Conservation (phyloP, 2,888 invertebrate genomes). For the Nemurella pictetii region DNA sequence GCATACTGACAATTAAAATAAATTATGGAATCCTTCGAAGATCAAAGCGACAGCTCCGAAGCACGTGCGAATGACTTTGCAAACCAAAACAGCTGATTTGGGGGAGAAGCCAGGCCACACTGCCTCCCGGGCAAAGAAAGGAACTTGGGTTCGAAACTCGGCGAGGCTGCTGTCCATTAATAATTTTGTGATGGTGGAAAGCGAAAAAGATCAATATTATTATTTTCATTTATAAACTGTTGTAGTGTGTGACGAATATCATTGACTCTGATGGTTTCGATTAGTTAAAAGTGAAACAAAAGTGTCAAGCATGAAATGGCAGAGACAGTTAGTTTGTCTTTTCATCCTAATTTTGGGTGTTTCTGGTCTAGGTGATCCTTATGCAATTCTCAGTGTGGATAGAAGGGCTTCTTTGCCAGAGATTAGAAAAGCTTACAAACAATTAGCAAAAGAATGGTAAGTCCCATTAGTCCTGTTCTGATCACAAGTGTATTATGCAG, state of each 20-base stretch:
- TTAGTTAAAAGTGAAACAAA: not conserved
- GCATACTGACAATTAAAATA: not conserved
- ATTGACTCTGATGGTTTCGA: not conserved
- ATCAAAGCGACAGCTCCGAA: too few relatives aligned
- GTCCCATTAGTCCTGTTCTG: conserved; percentile 43
- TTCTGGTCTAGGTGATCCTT: conserved; percentile 69
- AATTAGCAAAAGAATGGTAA: conserved; percentile 89
- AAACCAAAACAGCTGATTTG: not conserved
- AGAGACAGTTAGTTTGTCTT: conserved; percentile 35
- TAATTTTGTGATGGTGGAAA: conserved; percentile 20
- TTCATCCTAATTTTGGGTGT: conserved; percentile 37
- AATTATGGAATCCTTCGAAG: not conserved
- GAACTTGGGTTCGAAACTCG: not conserved
- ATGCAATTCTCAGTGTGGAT: conserved; percentile 78
- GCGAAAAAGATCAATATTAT: conserved; percentile 11
- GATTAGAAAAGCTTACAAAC: conserved; percentile 86
- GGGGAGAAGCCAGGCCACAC: not conserved
- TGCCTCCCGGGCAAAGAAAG: not conserved
- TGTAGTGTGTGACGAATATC: not conserved
- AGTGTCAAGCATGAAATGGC: conserved; percentile 41
- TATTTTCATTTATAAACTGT: not conserved
- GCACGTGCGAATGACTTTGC: conserved; percentile 13
- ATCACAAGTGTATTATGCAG: not conserved
- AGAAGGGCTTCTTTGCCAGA: conserved; percentile 76
- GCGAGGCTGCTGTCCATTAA: not conserved